Evolutionary conservation across 2,797 vertebrate species (phyloP).

Genomic region (Macrochelys suwanniensis): DNA sequence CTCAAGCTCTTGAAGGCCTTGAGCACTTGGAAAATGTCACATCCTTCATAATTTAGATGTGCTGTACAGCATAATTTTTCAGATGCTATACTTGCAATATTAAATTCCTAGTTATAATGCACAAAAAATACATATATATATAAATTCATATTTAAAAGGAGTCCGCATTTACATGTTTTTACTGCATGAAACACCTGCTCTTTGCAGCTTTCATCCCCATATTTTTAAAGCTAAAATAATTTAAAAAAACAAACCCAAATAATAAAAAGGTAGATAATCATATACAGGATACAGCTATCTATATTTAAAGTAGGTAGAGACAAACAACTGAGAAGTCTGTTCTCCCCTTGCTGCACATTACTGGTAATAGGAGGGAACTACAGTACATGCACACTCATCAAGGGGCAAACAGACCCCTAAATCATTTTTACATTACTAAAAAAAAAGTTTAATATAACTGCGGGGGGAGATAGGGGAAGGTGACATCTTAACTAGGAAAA

Average conservation of each 20-base stretch:
- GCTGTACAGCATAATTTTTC: slow-evolving; percentile 75
- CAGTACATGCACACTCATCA: slow-evolving; percentile 34
- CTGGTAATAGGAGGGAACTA: slow-evolving; percentile 42
- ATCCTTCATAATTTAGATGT: slow-evolving; percentile 78
- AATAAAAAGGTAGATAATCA: slow-evolving; percentile 68
- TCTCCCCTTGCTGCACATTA: slow-evolving; percentile 63
- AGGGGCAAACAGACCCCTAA: slow-evolving; percentile 70
- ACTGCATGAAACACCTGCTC: slow-evolving; percentile 81
- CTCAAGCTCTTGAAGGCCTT: slow-evolving; percentile 81
- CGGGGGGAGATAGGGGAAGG: slow-evolving; percentile 19
- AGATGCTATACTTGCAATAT: slow-evolving; percentile 82
- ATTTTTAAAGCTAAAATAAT: slow-evolving; percentile 89
- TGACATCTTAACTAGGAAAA: slow-evolving; percentile 45
- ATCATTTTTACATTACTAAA: slow-evolving; percentile 45
- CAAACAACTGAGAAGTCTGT: slow-evolving; percentile 64
- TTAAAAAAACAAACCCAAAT: slow-evolving; percentile 81
- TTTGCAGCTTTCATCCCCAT: slow-evolving; percentile 82
- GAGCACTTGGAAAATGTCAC: slow-evolving; percentile 79
- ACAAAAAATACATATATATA: slow-evolving; percentile 88
- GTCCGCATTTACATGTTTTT: slow-evolving; percentile 81
- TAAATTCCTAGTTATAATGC: slow-evolving; percentile 84
- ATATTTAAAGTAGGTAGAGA: slow-evolving; percentile 59
- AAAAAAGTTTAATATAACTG: slow-evolving; percentile 39
- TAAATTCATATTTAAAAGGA: slow-evolving; percentile 87
- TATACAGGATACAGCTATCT: slow-evolving; percentile 69